Conservation (phyloP, 2,888 invertebrate species). For the Hypolimnas misippus region DNA sequence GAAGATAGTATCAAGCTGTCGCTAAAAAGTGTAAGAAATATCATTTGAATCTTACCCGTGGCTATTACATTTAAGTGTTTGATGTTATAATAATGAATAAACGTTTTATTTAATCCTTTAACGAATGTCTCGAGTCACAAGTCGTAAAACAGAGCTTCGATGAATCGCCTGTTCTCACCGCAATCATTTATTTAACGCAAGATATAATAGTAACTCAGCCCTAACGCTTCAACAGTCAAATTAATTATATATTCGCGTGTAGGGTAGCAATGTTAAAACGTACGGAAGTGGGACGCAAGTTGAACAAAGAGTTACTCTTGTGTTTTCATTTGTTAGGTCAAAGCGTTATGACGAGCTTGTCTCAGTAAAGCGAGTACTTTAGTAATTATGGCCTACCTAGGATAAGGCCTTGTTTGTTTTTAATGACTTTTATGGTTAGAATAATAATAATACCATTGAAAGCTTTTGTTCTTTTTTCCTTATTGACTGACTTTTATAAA, state of each 20-base stretch:
- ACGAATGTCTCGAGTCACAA: conserved; percentile 62
- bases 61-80: neutral
- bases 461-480: neutral
- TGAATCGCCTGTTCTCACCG: conserved; percentile 59
- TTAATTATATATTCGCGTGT: conserved; percentile 1
- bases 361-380: conserved; percentile 15
- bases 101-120: conserved; percentile 68
- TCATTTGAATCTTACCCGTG: neutral
- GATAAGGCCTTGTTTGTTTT: conserved; percentile 9
- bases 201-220: conserved; percentile 49
- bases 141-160: conserved; percentile 67
- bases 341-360: conserved; percentile 21
- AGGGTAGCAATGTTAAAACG: conserved; percentile 4
- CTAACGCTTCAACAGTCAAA: conserved; percentile 5
- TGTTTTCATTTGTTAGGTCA: conserved; percentile 23
- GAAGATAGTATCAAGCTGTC: neutral
- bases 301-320: conserved; percentile 15
- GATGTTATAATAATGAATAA: conserved; percentile 56
- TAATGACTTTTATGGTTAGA: neutral
- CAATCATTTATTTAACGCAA: conserved; percentile 71
- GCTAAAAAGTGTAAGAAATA: neutral
- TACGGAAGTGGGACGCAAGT: neutral
- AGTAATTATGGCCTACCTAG: conserved; percentile 17
- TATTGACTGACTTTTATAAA: too few relatives aligned
- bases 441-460: neutral